Conservation (phyloP, 37 sponge, comb jelly and placozoan genomes). For the Mnemiopsis leidyi region DNA sequence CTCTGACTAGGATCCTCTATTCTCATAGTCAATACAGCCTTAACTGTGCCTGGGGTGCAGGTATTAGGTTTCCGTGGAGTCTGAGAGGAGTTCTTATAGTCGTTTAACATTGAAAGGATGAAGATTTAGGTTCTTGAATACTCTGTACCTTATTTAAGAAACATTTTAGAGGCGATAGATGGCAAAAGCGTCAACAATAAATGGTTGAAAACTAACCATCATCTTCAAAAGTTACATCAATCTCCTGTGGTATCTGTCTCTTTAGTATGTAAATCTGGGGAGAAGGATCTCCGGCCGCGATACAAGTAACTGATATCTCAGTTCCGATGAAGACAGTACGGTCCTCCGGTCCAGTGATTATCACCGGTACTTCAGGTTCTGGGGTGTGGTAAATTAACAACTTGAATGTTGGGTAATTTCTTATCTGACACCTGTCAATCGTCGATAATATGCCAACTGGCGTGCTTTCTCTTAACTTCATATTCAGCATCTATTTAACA, state of each 20-base stretch:
- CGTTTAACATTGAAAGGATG: too few species aligned
- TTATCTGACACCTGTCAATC: too few species aligned
- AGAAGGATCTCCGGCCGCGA: not conserved
- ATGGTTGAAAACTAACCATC: slow-evolving; percentile 63
- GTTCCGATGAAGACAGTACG: slow-evolving; percentile 35
- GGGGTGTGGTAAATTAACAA: not conserved
- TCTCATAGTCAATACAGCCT: not conserved
- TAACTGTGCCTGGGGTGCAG: slow-evolving; percentile 1
- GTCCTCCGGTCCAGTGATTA: not conserved
- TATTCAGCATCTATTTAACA: too few species aligned
- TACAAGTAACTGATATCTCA: not conserved
- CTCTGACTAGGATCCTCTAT: not conserved
- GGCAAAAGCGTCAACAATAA: too few species aligned
- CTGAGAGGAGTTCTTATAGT: too few species aligned
- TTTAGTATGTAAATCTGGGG: slow-evolving; percentile 61
- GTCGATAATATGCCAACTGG: too few species aligned
- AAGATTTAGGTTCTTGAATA: too few species aligned
- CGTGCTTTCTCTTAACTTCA: too few species aligned
- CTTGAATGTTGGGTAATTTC: too few species aligned
- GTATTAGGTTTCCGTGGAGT: too few species aligned
- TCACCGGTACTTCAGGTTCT: not conserved
- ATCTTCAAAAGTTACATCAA: not conserved
- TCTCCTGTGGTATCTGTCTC: not conserved
- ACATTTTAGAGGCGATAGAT: too few species aligned
- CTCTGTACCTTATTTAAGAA: too few species aligned